phyloP scores from a whole-genome alignment of 2,797 vertebrate species.

The Mareca strepera region DNA sequence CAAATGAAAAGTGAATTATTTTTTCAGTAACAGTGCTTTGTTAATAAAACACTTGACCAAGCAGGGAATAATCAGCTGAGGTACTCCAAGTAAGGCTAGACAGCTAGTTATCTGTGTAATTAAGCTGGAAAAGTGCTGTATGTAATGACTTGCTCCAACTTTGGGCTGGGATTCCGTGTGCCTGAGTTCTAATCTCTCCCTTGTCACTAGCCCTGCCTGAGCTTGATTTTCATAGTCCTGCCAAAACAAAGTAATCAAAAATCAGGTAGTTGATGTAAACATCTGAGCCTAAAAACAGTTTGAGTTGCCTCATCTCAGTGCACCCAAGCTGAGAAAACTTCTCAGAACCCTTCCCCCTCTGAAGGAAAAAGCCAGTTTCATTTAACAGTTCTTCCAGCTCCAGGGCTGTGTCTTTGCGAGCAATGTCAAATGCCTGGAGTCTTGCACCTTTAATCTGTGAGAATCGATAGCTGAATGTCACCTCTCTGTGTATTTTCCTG shows the following conservation, averaged over 20 bases:
- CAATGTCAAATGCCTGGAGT: background rate
- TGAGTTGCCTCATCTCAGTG: background rate
- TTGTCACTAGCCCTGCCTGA: background rate
- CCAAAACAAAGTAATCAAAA: background rate
- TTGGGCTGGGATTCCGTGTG: background rate
- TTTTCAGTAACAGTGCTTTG: accelerated
- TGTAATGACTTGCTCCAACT: background rate
- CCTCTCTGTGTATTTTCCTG: background rate
- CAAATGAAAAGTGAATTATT: background rate
- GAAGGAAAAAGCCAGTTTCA: accelerated
- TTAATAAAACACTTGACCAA: background rate
- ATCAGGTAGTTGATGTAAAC: background rate
- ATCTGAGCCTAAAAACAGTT: accelerated
- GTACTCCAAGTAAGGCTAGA: background rate
- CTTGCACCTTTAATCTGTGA: background rate
- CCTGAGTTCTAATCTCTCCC: background rate
- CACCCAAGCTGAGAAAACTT: background rate
- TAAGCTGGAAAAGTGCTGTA: background rate
- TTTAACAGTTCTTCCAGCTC: background rate
- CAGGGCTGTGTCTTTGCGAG: background rate
- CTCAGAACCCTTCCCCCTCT: background rate
- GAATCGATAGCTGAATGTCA: background rate
- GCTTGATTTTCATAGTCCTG: background rate
- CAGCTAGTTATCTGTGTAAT: background rate
- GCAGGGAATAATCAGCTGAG: background rate